These are phyloP conservation scores for Brachyistius frenatus DNA, from an alignment of 2,113 vertebrate species.

Conservation along the genomic window DNA sequence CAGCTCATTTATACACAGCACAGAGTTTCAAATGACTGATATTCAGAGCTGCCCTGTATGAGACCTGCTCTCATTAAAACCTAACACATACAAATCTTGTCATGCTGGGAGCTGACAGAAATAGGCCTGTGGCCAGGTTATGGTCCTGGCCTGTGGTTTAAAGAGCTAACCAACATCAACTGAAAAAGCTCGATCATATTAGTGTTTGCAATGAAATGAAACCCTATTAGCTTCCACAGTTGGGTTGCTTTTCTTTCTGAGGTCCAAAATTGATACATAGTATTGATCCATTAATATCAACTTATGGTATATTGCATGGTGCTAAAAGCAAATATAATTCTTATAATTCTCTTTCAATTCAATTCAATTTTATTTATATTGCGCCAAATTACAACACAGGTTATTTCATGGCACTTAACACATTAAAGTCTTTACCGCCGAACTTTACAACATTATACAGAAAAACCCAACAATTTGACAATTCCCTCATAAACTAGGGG, in stretches of 20 bases:
- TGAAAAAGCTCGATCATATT: conserved; percentile 23
- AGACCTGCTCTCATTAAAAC: conserved; percentile 62
- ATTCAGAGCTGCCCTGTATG: conserved; percentile 42
- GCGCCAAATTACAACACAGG: no score
- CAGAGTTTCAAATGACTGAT: conserved; percentile 40
- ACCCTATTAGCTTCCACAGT: not conserved
- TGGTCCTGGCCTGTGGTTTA: conserved; percentile 41
- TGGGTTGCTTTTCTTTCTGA: not conserved
- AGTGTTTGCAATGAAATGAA: conserved; percentile 13
- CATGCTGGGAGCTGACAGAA: conserved; percentile 38
- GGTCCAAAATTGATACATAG: not conserved
- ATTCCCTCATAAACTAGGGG: no score
- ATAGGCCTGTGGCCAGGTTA: conserved; percentile 44
- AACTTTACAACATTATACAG: no score
- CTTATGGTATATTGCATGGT: no score
- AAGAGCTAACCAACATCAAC: conserved; percentile 31
- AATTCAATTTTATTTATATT: no score
- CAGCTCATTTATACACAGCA: conserved; percentile 45
- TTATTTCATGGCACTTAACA: no score
- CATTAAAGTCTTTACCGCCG: no score
- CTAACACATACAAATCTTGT: conserved; percentile 55
- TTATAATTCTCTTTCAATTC: no score
- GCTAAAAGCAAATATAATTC: no score
- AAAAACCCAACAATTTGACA: no score
- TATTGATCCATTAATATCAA: no score